Evolutionary conservation across 2,888 invertebrate genomes (phyloP).

Genomic region (Megamerina dolium): DNA sequence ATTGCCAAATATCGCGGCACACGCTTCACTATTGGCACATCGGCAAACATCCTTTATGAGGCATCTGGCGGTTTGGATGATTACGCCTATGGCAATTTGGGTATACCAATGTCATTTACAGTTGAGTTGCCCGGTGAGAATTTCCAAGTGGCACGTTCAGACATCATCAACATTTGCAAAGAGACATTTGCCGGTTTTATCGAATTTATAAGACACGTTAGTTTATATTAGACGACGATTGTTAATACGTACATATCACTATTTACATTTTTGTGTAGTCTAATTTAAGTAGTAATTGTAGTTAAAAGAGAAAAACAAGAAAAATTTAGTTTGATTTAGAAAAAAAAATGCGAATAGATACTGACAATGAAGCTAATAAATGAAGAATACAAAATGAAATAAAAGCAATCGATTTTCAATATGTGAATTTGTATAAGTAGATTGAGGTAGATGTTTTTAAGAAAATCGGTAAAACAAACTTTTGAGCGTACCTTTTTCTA

Average conservation of each 20-base stretch:
- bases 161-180: constrained; percentile 46
- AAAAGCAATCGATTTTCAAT: too few species aligned
- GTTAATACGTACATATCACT: neutral
- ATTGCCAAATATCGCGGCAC: constrained; percentile 46
- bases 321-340: too few species aligned
- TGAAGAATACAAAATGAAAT: too few species aligned
- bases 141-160: constrained; percentile 42
- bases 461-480: too few species aligned
- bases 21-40: constrained; percentile 54
- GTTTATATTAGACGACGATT: constrained; percentile 35
- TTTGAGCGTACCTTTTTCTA: too few species aligned
- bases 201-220: constrained; percentile 46
- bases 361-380: too few species aligned
- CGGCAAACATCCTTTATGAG: constrained; percentile 52
- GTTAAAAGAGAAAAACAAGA: too few species aligned
- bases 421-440: too few species aligned
- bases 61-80: constrained; percentile 62
- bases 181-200: constrained; percentile 47
- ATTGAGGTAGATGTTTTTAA: too few species aligned
- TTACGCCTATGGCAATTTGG: constrained; percentile 56
- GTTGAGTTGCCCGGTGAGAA: constrained; percentile 60
- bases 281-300: too few species aligned
- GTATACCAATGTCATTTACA: constrained; percentile 58
- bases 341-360: too few species aligned
- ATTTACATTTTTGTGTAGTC: too few species aligned